Evolutionary conservation across 2,888 invertebrate species (phyloP), one percentile per base, ranked within the genome.

Genomic region (Acleris laterana): DNA sequence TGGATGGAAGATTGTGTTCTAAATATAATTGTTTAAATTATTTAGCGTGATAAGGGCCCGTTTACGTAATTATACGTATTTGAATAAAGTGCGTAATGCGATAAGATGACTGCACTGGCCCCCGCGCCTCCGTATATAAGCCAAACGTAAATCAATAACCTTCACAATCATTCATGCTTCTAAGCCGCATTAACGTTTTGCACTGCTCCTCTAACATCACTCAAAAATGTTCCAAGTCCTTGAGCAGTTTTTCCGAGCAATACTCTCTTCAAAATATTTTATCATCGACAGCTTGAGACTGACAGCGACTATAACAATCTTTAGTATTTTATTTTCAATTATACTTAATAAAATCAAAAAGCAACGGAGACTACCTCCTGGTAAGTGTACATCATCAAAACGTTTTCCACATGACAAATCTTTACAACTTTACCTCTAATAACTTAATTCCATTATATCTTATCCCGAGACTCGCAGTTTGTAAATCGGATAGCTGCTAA

Each of bases 331-430:
- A 2, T 38, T 67, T 58, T 70, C 63, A 58, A 62, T 48, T n/a
- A 17, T 69, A 50, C 22, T 49, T 59, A 63, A 66, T 32, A 59
- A 44, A 57, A 58, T 71, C 22, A 44, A 58, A 16, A 67, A 66
- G 49, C 58, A 63, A 44, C 61, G 51, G 20, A 58, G 19, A 11
- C 70, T 75, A 1, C 75, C 75, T 11, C 75, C 75, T 19, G 75
- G 74, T 75, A 56, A 75, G 74, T 71, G 11, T 56, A 32, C 56
- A 49, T 63, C 20, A 19, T 16, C 11, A 20, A 2, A 20, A 17
- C 22, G 5, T 6, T 20, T 28, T 32, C 32, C 11, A 11, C 7
- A 9, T 38, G 22, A 11, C 5, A 48, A 48, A 38, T 9, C 25
- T 19, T 3, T 20, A 57, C 17, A 32, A 7, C 5, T 7, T 46